These are phyloP conservation scores for Phoenoteleia sp. DNA, from an alignment of 2,888 invertebrate species.

Conservation along the genomic window DNA sequence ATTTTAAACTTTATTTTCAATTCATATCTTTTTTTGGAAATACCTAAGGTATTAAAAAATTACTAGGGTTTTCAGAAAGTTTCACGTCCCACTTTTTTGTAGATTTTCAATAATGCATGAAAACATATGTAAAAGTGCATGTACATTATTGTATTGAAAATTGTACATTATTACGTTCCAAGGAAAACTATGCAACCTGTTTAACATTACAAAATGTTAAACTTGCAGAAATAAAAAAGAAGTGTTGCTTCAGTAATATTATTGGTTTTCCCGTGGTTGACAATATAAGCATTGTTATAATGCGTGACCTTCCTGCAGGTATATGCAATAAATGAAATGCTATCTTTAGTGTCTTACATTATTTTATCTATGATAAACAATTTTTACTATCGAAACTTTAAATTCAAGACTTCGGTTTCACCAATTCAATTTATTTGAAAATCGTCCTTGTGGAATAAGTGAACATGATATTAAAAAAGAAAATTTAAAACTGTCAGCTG, in stretches of 20 bases:
- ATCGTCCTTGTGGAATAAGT: slow-evolving; percentile 2
- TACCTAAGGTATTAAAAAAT: slow-evolving; percentile 35
- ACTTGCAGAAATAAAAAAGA: background rate
- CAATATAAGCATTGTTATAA: slow-evolving; percentile 18
- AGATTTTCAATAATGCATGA: slow-evolving; percentile 1
- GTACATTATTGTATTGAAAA: slow-evolving; percentile 4
- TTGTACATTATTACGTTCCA: background rate
- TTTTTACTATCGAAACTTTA: slow-evolving; percentile 1
- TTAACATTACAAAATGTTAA: background rate
- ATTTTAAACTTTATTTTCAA: slow-evolving; percentile 52
- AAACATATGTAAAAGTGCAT: background rate
- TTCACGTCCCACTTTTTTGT: slow-evolving; percentile 13
- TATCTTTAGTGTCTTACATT: background rate
- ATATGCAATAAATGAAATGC: slow-evolving; percentile 16
- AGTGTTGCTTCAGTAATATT: background rate
- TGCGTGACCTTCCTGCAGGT: slow-evolving; percentile 27
- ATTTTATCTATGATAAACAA: slow-evolving; percentile 12
- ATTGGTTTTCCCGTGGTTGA: slow-evolving; percentile 14
- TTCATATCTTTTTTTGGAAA: slow-evolving; percentile 45
- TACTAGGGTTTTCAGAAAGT: slow-evolving; percentile 45
- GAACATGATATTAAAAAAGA: slow-evolving; percentile 5
- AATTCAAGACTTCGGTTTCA: slow-evolving; percentile 19
- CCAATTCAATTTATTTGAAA: slow-evolving; percentile 2
- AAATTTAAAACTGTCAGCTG: slow-evolving; percentile 6
- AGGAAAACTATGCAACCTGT: slow-evolving; percentile 5